phyloP scores from a whole-genome alignment of 2,113 vertebrate genomes.

The Dipodomys stephensi region DNA sequence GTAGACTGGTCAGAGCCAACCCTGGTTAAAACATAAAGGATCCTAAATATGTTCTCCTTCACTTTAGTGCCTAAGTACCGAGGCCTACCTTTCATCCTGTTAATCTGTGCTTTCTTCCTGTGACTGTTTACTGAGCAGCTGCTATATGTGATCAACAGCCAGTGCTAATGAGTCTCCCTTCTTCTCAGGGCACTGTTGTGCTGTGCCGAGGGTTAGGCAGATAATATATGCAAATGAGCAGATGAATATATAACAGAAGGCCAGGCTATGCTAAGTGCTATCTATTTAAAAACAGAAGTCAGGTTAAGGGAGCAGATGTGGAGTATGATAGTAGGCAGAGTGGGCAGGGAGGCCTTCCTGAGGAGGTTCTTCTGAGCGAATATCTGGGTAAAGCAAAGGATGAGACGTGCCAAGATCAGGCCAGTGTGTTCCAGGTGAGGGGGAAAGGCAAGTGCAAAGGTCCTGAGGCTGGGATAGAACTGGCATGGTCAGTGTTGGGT shows the following conservation, averaged over 20 bases:
- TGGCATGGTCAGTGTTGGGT: too few relatives aligned
- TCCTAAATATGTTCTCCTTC: neutral
- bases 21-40: neutral
- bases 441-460: too few relatives aligned
- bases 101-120: neutral
- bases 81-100: neutral
- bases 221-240: neutral
- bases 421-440: neutral
- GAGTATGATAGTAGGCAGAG: neutral
- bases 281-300: neutral
- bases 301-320: neutral
- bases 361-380: neutral
- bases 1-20: neutral
- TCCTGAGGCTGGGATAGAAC: too few relatives aligned
- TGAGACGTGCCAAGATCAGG: neutral
- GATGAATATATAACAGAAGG: neutral
- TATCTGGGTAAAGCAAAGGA: neutral
- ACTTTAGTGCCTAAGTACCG: neutral
- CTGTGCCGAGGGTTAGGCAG: neutral
- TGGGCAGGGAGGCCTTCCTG: neutral
- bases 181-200: neutral
- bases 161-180: neutral
- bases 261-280: neutral
- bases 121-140: neutral
- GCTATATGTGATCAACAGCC: neutral